Evolutionary conservation across 2,888 invertebrate genomes (phyloP).

Genomic region (Agrotis ipsilon): DNA sequence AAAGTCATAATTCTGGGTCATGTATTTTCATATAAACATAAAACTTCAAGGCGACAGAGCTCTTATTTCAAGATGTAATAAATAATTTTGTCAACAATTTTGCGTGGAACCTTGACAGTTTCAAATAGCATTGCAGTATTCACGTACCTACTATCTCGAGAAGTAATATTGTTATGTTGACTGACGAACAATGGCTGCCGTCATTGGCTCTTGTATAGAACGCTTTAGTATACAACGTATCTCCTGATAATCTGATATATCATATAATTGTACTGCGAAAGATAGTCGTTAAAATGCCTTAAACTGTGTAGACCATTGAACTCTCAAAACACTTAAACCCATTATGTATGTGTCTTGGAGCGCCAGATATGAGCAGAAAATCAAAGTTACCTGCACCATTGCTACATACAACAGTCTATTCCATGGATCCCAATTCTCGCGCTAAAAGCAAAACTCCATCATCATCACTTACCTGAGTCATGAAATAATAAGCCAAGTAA

Average conservation of each 20-base stretch:
- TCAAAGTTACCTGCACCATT: no score
- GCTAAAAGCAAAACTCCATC: background rate
- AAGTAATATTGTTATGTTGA: rapidly evolving
- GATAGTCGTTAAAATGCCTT: no score
- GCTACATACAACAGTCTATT: no score
- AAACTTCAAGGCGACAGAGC: constrained; percentile 10
- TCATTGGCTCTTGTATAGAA: background rate
- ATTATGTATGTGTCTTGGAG: background rate
- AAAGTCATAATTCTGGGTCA: background rate
- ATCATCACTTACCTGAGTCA: constrained; percentile 76
- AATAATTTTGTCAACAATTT: background rate
- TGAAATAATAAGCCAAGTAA: constrained; percentile 83
- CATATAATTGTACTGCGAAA: no score
- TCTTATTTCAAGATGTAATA: constrained; percentile 4
- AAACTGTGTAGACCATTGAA: background rate
- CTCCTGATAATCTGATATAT: background rate
- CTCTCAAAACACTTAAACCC: background rate
- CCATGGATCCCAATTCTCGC: no score
- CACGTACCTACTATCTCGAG: background rate
- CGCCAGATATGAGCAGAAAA: no score
- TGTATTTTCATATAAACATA: constrained; percentile 18
- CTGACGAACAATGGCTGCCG: background rate
- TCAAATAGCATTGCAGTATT: background rate
- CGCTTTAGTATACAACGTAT: background rate
- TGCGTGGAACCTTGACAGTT: background rate